These are phyloP conservation scores for Conchocele bisecta DNA, from an alignment of 2,888 invertebrate genomes.

Conservation along the genomic window DNA sequence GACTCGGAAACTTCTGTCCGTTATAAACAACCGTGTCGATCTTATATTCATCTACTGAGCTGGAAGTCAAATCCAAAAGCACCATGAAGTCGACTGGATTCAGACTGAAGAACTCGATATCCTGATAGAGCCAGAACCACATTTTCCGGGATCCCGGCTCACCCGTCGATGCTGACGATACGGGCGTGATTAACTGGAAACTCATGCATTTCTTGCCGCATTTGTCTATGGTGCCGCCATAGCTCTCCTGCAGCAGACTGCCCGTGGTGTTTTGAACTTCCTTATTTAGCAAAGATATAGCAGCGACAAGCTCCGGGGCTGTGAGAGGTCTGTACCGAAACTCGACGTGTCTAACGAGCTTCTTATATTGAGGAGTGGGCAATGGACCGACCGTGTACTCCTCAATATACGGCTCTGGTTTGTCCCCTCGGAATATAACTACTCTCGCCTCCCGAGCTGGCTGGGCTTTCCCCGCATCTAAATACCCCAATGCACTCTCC, in stretches of 20 bases:
- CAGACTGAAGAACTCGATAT: constrained; percentile 64
- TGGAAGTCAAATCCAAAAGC: constrained; percentile 67
- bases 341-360: constrained; percentile 50
- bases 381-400: constrained; percentile 71
- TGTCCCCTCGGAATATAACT: constrained; percentile 70
- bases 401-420: constrained; percentile 60
- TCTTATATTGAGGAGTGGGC: constrained; percentile 60
- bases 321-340: constrained; percentile 66
- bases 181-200: constrained; percentile 58
- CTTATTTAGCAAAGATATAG: constrained; percentile 20
- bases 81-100: constrained; percentile 72
- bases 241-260: constrained; percentile 67
- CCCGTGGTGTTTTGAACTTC: constrained; percentile 53
- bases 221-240: constrained; percentile 59
- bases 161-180: constrained; percentile 55
- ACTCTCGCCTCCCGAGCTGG: constrained; percentile 70
- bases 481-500: constrained; percentile 27
- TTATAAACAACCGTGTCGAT: constrained; percentile 66
- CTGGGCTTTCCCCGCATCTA: constrained; percentile 36
- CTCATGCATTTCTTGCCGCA: constrained; percentile 62
- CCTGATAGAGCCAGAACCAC: constrained; percentile 64
- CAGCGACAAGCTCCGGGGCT: constrained; percentile 50
- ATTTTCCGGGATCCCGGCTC: constrained; percentile 54
- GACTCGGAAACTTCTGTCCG: constrained; percentile 52
- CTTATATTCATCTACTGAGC: constrained; percentile 49